Base-by-base conservation (phyloP, 2,888 invertebrate species). In the Physocephala rufipes region DNA sequence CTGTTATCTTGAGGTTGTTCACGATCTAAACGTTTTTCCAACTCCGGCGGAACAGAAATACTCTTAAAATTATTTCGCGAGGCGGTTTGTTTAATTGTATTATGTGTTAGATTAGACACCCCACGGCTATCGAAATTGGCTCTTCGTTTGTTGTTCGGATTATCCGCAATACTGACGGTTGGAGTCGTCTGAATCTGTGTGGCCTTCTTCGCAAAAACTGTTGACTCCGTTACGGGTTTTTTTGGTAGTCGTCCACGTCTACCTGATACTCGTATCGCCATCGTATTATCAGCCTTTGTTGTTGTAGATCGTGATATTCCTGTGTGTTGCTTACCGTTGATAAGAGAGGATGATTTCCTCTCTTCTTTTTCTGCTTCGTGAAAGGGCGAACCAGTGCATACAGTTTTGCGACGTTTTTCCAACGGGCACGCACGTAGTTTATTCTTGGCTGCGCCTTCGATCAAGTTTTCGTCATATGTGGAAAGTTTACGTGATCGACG, bases 21-120 rank as follows among this genome's bases (percentile, higher is more conserved):
- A 5, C 74, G 74, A 67, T 76, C 76, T 51, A 78, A 74, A 68
- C 71, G 77, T 70, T 74, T 73, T 71, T 80, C 79, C 53, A 78
- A 74, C 63, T 79, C 79, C 61, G 78, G 78, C 64, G 80, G 80
- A 49, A 80, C 79, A 75, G 78, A 80, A 45, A 79, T 75, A 68
- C 76, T 76, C 68, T 77, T 73, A 49, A 77, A 63, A 67, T 75
- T 76, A 69, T 62, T 71, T 62, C 75, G 77, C 36, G 77, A 77
- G 74, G 78, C 78, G 26, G 77, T 76, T 28, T 75, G 76, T 70
- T 74, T 73, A 63, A 78, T 72, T 59, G 70, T 61, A 59, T 63
- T 45, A n/a, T 68, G 66, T 16, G 51, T 51, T 2, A 21, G 13
- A 21, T 53, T 65, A 21, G 70, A 30, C 15, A 45, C 58, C 19